Evolutionary conservation across 2,797 vertebrate genomes (phyloP).

Genomic region (Eremophila alpestris): DNA sequence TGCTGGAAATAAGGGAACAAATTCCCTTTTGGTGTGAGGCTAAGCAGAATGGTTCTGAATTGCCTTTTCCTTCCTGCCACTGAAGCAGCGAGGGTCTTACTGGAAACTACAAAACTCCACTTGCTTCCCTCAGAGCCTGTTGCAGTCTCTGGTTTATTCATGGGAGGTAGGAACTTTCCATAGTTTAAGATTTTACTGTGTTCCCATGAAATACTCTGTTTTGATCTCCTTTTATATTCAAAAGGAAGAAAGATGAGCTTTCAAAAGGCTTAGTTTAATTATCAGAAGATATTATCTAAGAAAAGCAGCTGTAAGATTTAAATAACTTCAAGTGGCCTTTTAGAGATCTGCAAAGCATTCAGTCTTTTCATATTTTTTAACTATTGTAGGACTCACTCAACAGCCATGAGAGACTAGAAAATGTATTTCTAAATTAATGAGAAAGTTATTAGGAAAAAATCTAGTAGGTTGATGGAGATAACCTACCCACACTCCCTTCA

Average conservation of each 20-base stretch:
- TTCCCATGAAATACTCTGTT: background rate
- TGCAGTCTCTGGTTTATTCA: background rate
- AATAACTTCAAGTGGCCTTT: conserved; percentile 16
- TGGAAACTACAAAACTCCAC: background rate
- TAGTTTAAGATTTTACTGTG: background rate
- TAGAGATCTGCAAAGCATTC: background rate
- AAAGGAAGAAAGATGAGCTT: background rate
- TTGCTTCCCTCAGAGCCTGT: accelerated
- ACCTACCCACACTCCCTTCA: background rate
- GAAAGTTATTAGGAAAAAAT: background rate
- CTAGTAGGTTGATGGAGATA: background rate
- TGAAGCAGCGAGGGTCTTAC: background rate
- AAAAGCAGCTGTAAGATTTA: conserved; percentile 2
- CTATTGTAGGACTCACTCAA: background rate
- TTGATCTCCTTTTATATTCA: background rate
- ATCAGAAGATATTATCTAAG: background rate
- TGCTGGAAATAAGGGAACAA: background rate
- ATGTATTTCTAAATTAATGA: background rate
- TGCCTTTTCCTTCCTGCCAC: background rate
- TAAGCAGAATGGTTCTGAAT: background rate
- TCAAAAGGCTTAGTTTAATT: background rate
- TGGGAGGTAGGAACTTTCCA: background rate
- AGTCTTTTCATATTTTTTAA: background rate
- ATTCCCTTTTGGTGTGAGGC: background rate
- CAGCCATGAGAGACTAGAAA: background rate